Evolutionary conservation across 30 jellyfish, hydroid and myxozoan genomes (phyloP).

Genomic region (Phacellophora camtschatica): DNA sequence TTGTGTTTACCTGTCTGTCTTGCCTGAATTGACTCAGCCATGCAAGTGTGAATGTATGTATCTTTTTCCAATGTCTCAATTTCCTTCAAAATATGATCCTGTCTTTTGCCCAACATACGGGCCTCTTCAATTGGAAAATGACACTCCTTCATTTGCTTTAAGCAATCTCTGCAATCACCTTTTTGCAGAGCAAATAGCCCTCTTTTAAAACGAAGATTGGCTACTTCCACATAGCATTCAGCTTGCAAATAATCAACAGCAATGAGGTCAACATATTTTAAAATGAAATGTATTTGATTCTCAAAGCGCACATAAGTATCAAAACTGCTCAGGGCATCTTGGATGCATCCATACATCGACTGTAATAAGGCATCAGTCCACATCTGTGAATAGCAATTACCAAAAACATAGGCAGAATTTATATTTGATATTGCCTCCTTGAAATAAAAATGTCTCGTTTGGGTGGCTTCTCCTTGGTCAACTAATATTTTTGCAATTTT

Average conservation of each 20-base stretch:
- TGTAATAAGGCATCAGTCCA: slow-evolving; percentile 5
- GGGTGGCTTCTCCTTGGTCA: not conserved
- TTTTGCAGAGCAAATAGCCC: not conserved
- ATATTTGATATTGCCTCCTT: slow-evolving; percentile 25
- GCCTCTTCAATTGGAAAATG: slow-evolving; percentile 66
- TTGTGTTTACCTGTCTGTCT: not conserved
- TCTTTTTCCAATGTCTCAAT: not conserved
- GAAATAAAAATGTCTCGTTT: slow-evolving; percentile 12
- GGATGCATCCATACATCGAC: not conserved
- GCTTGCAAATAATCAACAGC: slow-evolving; percentile 13
- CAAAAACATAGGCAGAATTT: not conserved
- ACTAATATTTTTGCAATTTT: not conserved
- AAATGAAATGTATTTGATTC: not conserved
- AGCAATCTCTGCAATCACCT: slow-evolving; percentile 37
- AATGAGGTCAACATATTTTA: not conserved
- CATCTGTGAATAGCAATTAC: not conserved
- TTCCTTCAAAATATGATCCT: not conserved
- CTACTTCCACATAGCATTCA: not conserved
- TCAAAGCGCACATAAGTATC: not conserved
- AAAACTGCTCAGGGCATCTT: slow-evolving; percentile 1
- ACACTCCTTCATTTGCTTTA: slow-evolving; percentile 25
- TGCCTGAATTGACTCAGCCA: slow-evolving; percentile 35
- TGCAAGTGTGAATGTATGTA: not conserved
- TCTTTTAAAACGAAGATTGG: slow-evolving; percentile 2
- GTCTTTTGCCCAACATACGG: slow-evolving; percentile 1